phyloP scores from a whole-genome alignment of 64 coral and sea anemone genomes.

The Acropora yongei region DNA sequence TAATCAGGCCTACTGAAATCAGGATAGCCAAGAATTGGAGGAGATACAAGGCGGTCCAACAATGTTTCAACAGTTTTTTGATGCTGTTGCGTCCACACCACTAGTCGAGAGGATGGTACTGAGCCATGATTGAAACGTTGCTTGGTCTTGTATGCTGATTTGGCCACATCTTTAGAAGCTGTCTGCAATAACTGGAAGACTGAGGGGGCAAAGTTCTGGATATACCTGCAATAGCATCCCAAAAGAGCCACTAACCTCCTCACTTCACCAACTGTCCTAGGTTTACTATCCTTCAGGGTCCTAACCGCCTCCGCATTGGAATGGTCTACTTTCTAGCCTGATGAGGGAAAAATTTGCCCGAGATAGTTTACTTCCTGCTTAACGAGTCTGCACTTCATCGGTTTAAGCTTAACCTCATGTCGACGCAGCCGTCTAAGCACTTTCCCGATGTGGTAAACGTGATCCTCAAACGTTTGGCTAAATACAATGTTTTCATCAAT shows the following conservation, averaged over 20 bases:
- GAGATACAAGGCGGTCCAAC: not conserved
- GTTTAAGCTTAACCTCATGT: constrained; percentile 18
- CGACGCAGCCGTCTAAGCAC: not conserved
- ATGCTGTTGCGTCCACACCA: not conserved
- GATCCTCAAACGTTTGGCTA: constrained; percentile 12
- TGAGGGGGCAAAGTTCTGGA: not conserved
- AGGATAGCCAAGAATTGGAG: not conserved
- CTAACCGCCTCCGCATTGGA: not conserved
- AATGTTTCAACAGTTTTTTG: not conserved
- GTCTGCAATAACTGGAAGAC: not conserved
- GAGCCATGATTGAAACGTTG: not conserved
- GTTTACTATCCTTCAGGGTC: not conserved
- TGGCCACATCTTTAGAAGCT: not conserved
- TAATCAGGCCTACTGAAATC: not conserved
- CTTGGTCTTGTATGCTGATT: not conserved
- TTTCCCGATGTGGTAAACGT: not conserved
- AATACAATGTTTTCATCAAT: constrained; percentile 14
- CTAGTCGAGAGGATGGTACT: not conserved
- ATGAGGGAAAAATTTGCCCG: too few species aligned
- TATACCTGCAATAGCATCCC: constrained; percentile 44
- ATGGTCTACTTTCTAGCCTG: not conserved
- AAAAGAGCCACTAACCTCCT: constrained; percentile 38
- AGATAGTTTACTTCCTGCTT: too few species aligned
- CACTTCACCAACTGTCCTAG: not conserved
- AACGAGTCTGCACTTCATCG: not conserved